Conservation (phyloP, 2,113 vertebrate genomes). For the Atlantisia rogersi region DNA sequence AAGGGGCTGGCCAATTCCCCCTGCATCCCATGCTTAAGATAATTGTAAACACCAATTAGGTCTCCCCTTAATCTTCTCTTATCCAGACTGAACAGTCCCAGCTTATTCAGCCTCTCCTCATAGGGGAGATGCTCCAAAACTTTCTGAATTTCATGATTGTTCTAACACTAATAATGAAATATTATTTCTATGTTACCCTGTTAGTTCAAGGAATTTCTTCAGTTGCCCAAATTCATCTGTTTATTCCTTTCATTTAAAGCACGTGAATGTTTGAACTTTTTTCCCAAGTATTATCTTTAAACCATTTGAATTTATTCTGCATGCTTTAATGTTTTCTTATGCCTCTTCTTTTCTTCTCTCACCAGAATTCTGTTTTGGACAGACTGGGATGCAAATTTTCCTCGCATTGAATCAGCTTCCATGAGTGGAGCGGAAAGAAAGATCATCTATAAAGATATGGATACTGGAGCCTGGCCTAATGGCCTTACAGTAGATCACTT, state of each 20-base stretch:
- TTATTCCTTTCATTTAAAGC: neutral
- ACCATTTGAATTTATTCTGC: neutral
- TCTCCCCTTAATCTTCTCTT: too few species aligned
- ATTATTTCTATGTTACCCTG: neutral
- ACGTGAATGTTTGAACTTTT: neutral
- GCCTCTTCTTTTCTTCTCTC: neutral
- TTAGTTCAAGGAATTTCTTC: neutral
- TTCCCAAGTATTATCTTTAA: neutral
- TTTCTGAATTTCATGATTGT: neutral
- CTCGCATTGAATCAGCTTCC: conserved; percentile 94
- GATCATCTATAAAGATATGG: conserved; percentile 98
- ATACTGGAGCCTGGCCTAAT: conserved; percentile 97
- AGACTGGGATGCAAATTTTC: conserved; percentile 98
- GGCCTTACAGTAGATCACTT: conserved; percentile 97
- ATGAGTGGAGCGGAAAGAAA: conserved; percentile 94
- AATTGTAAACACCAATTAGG: too few species aligned
- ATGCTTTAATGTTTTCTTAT: neutral
- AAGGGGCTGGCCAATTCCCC: too few species aligned
- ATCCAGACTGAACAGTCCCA: too few species aligned
- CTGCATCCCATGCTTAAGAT: too few species aligned
- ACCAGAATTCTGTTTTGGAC: conserved; percentile 98
- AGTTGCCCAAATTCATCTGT: neutral
- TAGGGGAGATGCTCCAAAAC: neutral
- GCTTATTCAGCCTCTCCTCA: too few species aligned
- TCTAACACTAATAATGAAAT: neutral